Conservation (phyloP, 2,888 invertebrate genomes). For the Osmoderma eremita region DNA sequence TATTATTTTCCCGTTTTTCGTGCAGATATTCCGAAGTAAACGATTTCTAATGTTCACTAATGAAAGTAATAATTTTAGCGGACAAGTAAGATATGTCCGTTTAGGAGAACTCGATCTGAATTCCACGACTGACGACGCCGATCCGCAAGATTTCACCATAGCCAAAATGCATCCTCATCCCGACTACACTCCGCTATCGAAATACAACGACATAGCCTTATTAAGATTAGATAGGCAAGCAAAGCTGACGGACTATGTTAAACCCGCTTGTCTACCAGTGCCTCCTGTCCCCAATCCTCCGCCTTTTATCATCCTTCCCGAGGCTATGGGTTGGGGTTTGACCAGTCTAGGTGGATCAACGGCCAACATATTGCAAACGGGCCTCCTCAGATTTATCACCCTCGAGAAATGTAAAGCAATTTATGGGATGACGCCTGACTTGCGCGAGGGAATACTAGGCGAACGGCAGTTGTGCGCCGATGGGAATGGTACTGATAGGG, state of each 20-base stretch:
- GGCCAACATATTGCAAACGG: conserved; percentile 61
- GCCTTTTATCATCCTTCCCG: conserved; percentile 46
- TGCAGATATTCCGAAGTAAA: too few relatives aligned
- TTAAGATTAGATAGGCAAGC: conserved; percentile 61
- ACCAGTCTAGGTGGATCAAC: conserved; percentile 48
- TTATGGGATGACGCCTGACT: background rate
- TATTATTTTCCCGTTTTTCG: too few relatives aligned
- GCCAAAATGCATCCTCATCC: conserved; percentile 60
- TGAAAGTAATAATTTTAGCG: conserved; percentile 57
- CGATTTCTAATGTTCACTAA: too few relatives aligned
- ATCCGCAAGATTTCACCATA: conserved; percentile 57
- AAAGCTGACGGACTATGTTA: conserved; percentile 57
- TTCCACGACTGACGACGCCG: conserved; percentile 47
- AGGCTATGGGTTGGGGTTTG: conserved; percentile 65
- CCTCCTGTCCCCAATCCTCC: too few relatives aligned
- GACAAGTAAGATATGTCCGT: conserved; percentile 57
- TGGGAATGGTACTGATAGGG: conserved; percentile 3
- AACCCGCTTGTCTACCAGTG: conserved; percentile 65
- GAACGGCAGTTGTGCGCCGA: conserved; percentile 37
- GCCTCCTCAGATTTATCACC: conserved; percentile 55
- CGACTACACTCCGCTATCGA: conserved; percentile 57
- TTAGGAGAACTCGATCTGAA: conserved; percentile 63
- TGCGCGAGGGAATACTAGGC: conserved; percentile 25
- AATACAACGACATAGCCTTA: conserved; percentile 67
- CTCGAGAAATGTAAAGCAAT: conserved; percentile 1